These are phyloP conservation scores for Papilio gigon DNA, from an alignment of 2,888 invertebrate species.

Conservation along the genomic window DNA sequence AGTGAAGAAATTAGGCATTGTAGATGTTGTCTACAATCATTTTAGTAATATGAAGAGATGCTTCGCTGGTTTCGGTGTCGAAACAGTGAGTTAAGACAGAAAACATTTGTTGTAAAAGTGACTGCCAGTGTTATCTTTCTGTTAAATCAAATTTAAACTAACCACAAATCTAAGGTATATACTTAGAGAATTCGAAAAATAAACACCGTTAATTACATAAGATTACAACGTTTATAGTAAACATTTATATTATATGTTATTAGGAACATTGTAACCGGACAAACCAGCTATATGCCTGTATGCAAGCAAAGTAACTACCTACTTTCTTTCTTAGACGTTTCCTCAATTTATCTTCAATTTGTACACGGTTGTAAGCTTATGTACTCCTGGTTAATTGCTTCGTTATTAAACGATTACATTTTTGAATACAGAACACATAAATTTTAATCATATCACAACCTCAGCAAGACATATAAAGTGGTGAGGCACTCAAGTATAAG, in stretches of 20 bases:
- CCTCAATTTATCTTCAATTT: constrained; percentile 5
- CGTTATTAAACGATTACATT: neutral
- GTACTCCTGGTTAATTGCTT: neutral
- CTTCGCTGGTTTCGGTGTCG: constrained; percentile 14
- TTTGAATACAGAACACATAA: neutral
- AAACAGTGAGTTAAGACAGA: constrained; percentile 3
- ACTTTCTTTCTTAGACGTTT: constrained; percentile 21
- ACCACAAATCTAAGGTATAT: too few species aligned
- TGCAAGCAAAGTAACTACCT: neutral
- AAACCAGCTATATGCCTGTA: constrained; percentile 3
- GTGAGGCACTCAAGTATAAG: neutral
- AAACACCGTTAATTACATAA: too few species aligned
- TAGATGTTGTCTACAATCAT: neutral
- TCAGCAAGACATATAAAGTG: neutral
- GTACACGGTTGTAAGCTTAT: neutral
- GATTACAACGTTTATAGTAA: neutral
- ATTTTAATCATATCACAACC: neutral
- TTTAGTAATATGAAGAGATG: neutral
- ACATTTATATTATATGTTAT: neutral
- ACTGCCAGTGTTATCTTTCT: neutral
- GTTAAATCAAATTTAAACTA: too few species aligned
- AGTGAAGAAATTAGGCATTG: neutral
- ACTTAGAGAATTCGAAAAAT: too few species aligned
- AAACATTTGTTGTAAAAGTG: neutral
- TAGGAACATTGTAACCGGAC: neutral